Evolutionary conservation across 30 jellyfish, hydroid and myxozoan genomes (phyloP), one percentile per base, ranked within the genome.

Genomic region (Sanderia malayensis): DNA sequence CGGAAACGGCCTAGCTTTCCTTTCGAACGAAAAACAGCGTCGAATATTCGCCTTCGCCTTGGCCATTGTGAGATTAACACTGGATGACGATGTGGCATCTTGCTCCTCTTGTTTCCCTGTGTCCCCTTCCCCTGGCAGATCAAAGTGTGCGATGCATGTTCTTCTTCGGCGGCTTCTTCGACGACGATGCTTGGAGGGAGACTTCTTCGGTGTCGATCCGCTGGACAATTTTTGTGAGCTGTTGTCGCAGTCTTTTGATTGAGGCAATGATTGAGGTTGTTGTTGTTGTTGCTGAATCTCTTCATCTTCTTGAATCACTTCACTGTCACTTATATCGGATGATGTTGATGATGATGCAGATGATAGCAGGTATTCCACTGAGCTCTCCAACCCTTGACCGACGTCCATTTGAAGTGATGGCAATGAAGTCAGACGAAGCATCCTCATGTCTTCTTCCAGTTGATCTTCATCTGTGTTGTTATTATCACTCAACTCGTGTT

Each of bases 351-450:
- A n/a, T n/a, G n/a, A n/a, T n/a, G n/a, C n/a, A 26, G 27, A 22
- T 0, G 85, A 69, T 4, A 24, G 70, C 47, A 72, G 71, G 60
- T 86, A 93, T 49, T 93, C 99, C 0, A 93, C 96, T 0, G 99
- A 93, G 70, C 99, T 93, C 60, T 86, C 99, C 53, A 84, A 41
- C 2, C 79, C 89, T 22, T 67, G 85, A 31, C 30, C 72, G 6
- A 47, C 66, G 21, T 31, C 86, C 19, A 68, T 41, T 20, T 78
- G 79, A 15, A 84, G 30, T 22, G 94, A 49, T 9, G 89, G 85
- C 52, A 83, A 61, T 0, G 87, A 67, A 4, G 81, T 34, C 57
- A 70, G 9, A 34, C 95, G 83, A 22, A 75, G 59, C 34, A 55
- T 66, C 37, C 58, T 74, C 27, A 70, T 44, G 3, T 61, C 85